Evolutionary conservation across 1,140 invertebrate genomes (phyloP), one percentile per base, ranked within the genome.

Genomic region (Philotrypesis tridentata): DNA sequence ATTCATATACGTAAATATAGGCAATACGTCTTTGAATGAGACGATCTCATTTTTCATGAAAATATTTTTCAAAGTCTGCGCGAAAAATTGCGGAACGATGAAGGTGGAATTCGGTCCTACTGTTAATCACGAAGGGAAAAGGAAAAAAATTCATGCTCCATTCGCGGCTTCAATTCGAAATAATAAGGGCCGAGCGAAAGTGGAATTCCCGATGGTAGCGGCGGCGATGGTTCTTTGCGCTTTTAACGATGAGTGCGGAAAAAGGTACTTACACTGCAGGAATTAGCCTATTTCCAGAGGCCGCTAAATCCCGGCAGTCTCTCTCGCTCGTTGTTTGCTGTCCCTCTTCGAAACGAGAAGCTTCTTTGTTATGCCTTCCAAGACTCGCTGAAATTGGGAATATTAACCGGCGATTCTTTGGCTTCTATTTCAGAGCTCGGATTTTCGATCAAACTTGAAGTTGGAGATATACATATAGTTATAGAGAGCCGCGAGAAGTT

Each of bases 261-360:
- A 31, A 73, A 73, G 48, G 43, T 31, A 73, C 71, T 73, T 73
- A 73, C 68, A 73, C 48, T 55, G n/a, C 25, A n/a, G 43, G 74
- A 76, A 76, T 76, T 76, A 76, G 55, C 74, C 74, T 76, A 76
- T 76, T 76, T 76, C 33, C 60, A 29, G 33, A 12, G 29, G 74
- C 25, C 27, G 23, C 29, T 63, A 76, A 76, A 76, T 76, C 60
- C 37, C 25, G 48, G 25, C 48, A 74, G 37, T 74, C 23, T 61
- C 9, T 75, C 29, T 63, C 31, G 11, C 61, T 25, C n/a, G 31
- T 31, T 48, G 8, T 23, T 29, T 29, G 23, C 33, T 23, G 33
- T 48, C 71, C 31, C 14, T 61, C 60, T 63, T 73, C 70, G 70
- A 72, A 8, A 27, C 21, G 48, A 55, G 48, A 5, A n/a, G 48